These are phyloP conservation scores for Prochilodus magdalenae DNA, from an alignment of 2,113 vertebrate genomes.

Conservation along the genomic window DNA sequence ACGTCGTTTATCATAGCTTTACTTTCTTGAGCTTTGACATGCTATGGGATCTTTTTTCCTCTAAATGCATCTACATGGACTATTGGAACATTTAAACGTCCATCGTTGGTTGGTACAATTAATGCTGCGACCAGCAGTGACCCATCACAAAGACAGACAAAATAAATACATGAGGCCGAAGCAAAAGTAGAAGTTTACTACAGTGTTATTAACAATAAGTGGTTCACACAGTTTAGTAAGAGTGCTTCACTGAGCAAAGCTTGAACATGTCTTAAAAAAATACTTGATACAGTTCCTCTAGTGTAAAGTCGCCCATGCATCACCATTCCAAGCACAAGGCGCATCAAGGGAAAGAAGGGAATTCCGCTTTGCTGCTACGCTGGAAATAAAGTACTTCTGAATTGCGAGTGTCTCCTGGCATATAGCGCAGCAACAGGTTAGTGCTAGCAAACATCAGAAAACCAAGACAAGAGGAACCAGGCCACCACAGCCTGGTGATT, in stretches of 20 bases:
- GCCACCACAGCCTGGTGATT: background rate
- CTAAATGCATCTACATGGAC: background rate
- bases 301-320: constrained; percentile 42
- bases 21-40: too few relatives aligned
- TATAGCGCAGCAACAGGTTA: constrained; percentile 13
- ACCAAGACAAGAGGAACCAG: background rate
- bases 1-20: background rate
- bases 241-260: constrained; percentile 46
- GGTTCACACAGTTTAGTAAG: constrained; percentile 54
- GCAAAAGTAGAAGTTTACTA: constrained; percentile 45
- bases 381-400: background rate
- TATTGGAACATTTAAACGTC: too few relatives aligned
- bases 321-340: constrained; percentile 24
- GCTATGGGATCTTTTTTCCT: too few relatives aligned
- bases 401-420: background rate
- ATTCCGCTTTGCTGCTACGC: background rate
- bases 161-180: constrained; percentile 23
- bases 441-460: constrained; percentile 9
- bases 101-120: background rate
- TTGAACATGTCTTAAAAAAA: constrained; percentile 31
- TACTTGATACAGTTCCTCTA: constrained; percentile 32
- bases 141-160: background rate
- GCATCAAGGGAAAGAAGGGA: background rate
- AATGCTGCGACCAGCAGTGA: background rate
- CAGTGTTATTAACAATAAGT: constrained; percentile 50